A percentile compares a stretch with the other conserved stretches of the same genome.
Evolutionary conservation across 2,888 invertebrate genomes (phyloP).

Genomic region (Gonocerus acuteangulatus): DNA sequence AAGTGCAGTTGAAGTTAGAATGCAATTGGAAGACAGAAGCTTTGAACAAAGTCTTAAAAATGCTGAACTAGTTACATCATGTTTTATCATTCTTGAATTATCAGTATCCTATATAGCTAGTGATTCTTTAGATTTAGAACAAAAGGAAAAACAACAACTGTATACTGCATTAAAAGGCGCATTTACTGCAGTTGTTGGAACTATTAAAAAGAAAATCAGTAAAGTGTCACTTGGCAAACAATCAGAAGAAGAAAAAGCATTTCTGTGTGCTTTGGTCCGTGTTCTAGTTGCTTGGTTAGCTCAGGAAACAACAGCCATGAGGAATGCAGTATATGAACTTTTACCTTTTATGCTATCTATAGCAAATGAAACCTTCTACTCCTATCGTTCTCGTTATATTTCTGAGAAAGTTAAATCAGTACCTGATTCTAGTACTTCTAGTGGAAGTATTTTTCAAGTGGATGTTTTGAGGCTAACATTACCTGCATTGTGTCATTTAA

Average conservation of each 20-base stretch:
- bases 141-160: conserved; percentile 82
- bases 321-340: conserved; percentile 70
- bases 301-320: conserved; percentile 82
- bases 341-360: conserved; percentile 73
- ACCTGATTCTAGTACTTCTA: conserved; percentile 41
- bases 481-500: conserved; percentile 83
- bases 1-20: conserved; percentile 84
- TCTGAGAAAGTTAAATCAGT: conserved; percentile 58
- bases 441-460: conserved; percentile 52
- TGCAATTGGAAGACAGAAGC: conserved; percentile 81
- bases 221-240: conserved; percentile 56
- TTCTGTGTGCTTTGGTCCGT: conserved; percentile 76
- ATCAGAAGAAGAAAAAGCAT: conserved; percentile 62
- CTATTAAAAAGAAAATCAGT: conserved; percentile 63
- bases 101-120: conserved; percentile 71
- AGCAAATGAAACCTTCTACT: conserved; percentile 75
- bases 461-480: conserved; percentile 75
- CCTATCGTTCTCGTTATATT: conserved; percentile 57
- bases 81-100: conserved; percentile 72
- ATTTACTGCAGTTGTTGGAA: conserved; percentile 69
- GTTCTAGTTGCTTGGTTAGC: conserved; percentile 83
- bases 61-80: conserved; percentile 70
- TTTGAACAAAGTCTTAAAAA: conserved; percentile 69
- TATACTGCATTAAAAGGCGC: conserved; percentile 85
- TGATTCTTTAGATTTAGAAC: conserved; percentile 74